Conservation (phyloP, 1,140 invertebrate genomes). For the Papilio aristodemus region DNA sequence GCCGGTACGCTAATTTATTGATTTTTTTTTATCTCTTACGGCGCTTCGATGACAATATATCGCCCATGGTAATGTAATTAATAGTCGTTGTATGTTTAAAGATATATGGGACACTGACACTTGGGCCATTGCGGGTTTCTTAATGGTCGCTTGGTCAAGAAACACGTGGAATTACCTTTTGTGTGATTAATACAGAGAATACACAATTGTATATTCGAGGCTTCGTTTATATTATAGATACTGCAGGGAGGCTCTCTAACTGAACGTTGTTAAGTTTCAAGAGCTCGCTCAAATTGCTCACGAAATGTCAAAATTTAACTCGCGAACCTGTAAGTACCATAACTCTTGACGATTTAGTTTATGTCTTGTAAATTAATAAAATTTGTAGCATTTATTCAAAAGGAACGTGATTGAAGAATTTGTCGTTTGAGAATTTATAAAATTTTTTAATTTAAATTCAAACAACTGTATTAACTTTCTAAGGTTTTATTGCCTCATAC, state of each 20-base stretch:
- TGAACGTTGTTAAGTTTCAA: too few relatives aligned
- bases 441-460: background rate
- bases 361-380: too few relatives aligned
- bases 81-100: conserved; percentile 10
- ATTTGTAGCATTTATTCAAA: too few relatives aligned
- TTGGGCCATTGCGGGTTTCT: background rate
- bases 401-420: background rate
- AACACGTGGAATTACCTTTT: background rate
- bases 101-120: conserved; percentile 16
- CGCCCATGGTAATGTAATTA: conserved; percentile 1
- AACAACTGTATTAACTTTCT: background rate
- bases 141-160: background rate
- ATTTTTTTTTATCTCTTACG: conserved; percentile 21
- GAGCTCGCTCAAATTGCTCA: too few relatives aligned
- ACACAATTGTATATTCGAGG: too few relatives aligned
- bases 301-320: too few relatives aligned
- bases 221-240: too few relatives aligned
- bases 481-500: conserved; percentile 7
- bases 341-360: too few relatives aligned
- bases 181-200: background rate
- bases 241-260: too few relatives aligned
- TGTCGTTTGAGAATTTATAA: background rate
- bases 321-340: too few relatives aligned
- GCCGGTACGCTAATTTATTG: conserved; percentile 17
- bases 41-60: conserved; percentile 4